These are phyloP conservation scores for Parus major DNA, from an alignment of 2,113 vertebrate genomes.

Conservation along the genomic window DNA sequence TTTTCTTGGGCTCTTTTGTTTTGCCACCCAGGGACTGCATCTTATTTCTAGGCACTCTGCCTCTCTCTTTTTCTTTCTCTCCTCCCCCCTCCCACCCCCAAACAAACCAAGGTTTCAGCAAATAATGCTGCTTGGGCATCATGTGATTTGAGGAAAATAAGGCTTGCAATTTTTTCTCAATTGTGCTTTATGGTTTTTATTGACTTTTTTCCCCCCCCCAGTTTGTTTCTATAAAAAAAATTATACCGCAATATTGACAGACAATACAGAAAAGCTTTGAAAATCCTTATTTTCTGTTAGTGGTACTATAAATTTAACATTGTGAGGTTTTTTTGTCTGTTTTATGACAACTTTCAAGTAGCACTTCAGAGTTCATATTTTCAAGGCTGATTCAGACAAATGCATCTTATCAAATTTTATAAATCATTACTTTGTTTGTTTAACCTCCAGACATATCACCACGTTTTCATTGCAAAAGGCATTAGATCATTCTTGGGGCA, in stretches of 20 bases:
- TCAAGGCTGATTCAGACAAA: slow-evolving; percentile 62
- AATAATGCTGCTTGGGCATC: slow-evolving; percentile 77
- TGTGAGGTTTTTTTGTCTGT: slow-evolving; percentile 55
- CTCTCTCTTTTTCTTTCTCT: slow-evolving; percentile 36
- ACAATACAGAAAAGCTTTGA: slow-evolving; percentile 74
- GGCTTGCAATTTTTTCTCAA: slow-evolving; percentile 78
- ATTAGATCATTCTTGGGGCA: slow-evolving; percentile 66
- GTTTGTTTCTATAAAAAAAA: slow-evolving; percentile 72
- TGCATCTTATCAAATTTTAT: slow-evolving; percentile 62
- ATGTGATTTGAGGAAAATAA: slow-evolving; percentile 82
- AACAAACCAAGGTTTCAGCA: slow-evolving; percentile 78
- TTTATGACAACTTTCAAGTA: slow-evolving; percentile 73
- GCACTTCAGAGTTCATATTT: slow-evolving; percentile 68
- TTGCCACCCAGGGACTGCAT: slow-evolving; percentile 82
- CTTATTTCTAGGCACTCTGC: slow-evolving; percentile 77
- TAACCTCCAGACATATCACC: slow-evolving; percentile 1
- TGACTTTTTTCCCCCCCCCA: slow-evolving; percentile 28
- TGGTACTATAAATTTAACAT: slow-evolving; percentile 71
- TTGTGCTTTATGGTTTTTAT: slow-evolving; percentile 82
- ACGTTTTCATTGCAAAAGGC: slow-evolving; percentile 60
- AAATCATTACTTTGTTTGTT: slow-evolving; percentile 64
- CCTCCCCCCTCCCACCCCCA: neutral
- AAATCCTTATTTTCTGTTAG: slow-evolving; percentile 76
- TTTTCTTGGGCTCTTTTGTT: slow-evolving; percentile 79
- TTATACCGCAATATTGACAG: slow-evolving; percentile 76